Conservation (phyloP, 2,888 invertebrate genomes). For the Heliconius cydno region DNA sequence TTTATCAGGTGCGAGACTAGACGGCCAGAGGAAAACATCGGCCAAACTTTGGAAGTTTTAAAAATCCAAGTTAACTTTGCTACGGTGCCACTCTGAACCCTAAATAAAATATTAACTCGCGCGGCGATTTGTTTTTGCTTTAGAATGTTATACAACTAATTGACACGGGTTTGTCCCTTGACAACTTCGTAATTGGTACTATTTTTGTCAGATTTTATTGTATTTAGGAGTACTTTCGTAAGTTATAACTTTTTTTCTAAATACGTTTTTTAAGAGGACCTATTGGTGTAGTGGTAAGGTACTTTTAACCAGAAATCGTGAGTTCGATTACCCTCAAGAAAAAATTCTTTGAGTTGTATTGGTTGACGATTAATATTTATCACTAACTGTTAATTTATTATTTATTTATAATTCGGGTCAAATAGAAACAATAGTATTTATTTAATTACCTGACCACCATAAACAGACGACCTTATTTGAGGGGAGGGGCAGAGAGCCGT, state of each 20-base stretch:
- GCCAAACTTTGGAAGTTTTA: conserved; percentile 77
- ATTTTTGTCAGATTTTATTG: conserved; percentile 16
- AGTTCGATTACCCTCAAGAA: not conserved
- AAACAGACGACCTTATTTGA: not conserved
- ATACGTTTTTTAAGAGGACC: not conserved
- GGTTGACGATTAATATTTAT: not conserved
- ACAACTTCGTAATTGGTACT: conserved; percentile 39
- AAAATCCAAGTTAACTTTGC: conserved; percentile 80
- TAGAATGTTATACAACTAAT: conserved; percentile 66
- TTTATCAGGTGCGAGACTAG: conserved; percentile 77
- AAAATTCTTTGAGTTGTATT: too few relatives aligned
- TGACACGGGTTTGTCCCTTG: conserved; percentile 65
- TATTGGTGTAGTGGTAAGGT: not conserved
- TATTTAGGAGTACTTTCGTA: not conserved
- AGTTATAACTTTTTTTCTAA: not conserved
- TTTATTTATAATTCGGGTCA: too few relatives aligned
- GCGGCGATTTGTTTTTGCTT: conserved; percentile 68
- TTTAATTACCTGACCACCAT: not conserved
- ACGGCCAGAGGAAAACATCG: conserved; percentile 67
- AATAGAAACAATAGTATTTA: not conserved
- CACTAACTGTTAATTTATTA: not conserved
- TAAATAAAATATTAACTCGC: conserved; percentile 76
- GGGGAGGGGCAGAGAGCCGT: not conserved
- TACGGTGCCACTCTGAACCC: conserved; percentile 57
- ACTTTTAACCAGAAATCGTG: not conserved